Evolutionary conservation across 2,797 vertebrate species (phyloP).

Genomic region (Onychomys leucogaster): DNA sequence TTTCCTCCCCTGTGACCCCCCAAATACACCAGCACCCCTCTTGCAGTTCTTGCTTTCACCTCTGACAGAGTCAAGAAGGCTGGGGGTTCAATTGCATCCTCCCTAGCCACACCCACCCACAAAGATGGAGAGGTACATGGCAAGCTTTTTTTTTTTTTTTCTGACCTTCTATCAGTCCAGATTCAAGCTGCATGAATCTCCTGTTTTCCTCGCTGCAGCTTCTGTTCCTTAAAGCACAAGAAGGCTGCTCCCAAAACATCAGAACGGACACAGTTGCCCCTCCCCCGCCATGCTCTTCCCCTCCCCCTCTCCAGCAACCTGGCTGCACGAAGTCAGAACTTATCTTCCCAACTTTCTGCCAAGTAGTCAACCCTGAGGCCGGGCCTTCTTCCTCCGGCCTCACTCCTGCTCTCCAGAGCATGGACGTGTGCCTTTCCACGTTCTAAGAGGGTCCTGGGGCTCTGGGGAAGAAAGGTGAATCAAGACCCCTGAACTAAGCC

Average conservation of each 20-base stretch:
- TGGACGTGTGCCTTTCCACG: neutral
- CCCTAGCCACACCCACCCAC: neutral
- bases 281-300: neutral
- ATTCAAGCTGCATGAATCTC: conserved; percentile 71
- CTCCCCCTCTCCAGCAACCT: neutral
- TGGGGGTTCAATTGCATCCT: neutral
- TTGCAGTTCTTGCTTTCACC: neutral
- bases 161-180: neutral
- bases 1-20: neutral
- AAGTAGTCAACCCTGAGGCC: conserved; percentile 59
- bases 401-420: neutral
- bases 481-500: neutral
- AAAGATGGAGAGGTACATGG: neutral
- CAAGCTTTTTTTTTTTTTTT: conserved; percentile 6
- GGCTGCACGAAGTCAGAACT: conserved; percentile 71
- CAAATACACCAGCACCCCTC: conserved; percentile 42
- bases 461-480: neutral
- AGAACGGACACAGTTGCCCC: neutral
- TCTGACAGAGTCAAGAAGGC: neutral
- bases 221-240: conserved; percentile 76
- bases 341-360: conserved; percentile 78
- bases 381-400: neutral
- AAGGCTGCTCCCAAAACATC: conserved; percentile 18
- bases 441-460: neutral
- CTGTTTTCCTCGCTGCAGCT: conserved; percentile 72